Evolutionary conservation across 2,113 vertebrate species (phyloP), one percentile per base, ranked within the genome.

Genomic region (Lycaon pictus): DNA sequence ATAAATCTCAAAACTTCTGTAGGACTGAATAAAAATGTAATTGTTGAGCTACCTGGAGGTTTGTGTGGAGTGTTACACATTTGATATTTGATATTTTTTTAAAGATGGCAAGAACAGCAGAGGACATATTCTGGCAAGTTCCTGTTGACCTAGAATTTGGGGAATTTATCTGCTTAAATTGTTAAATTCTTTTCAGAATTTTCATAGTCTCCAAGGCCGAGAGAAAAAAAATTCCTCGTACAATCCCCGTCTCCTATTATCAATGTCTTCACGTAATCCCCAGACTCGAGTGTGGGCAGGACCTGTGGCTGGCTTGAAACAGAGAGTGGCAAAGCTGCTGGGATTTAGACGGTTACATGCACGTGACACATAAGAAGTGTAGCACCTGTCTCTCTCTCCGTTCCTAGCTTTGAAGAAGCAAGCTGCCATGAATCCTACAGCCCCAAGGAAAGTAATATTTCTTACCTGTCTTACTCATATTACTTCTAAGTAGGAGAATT

Each of bases 401-500:
- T 62, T 87, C 9, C 25, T 86, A 13, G 7, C 29, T 85, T 77
- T 76, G 16, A 88, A 56, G 15, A 88, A 88, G 11, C 2, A 91
- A 53, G 17, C 11, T 81, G 19, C 16, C 7, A 25, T 63, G 53
- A 69, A 92, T 71, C 56, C 27, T 62, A 62, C 3, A 84, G 53
- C 9, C 19, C 20, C 19, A 85, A 67, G 62, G 3, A 79, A 96
- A 91, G 11, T 4, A 37, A 32, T 81, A 81, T 82, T 88, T 95
- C 62, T 95, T 69, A 77, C 9, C 56, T 74, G 37, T 9, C 19
- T 51, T 55, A 9, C 13, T 76, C 37, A 56, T 67, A 83, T 77
- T 84, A 74, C 29, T 93, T 93, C 77, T 96, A 27, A 88, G 25
- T 51, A 56, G 43, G 60, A 84, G 16, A 19, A n/a, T 69, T 88